Evolutionary conservation across 2,888 invertebrate genomes (phyloP).

Genomic region (Hanleya hanleyi): DNA sequence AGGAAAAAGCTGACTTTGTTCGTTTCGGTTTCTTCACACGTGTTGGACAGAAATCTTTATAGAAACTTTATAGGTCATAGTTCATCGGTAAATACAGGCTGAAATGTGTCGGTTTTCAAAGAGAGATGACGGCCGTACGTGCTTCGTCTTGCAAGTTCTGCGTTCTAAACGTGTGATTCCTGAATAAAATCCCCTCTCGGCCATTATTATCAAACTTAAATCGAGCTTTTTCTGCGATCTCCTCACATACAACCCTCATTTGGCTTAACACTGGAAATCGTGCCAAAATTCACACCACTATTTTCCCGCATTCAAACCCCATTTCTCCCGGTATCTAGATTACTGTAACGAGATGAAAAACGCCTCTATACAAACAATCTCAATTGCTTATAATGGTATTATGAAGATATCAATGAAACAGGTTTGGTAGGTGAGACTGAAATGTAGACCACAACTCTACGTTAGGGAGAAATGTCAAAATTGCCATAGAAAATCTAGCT

Average conservation of each 20-base stretch:
- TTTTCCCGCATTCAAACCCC: neutral
- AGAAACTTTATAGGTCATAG: neutral
- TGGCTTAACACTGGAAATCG: neutral
- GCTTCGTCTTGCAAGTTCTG: neutral
- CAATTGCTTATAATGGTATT: no score
- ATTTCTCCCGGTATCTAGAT: neutral
- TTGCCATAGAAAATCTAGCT: no score
- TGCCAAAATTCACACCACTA: neutral
- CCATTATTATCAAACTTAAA: neutral
- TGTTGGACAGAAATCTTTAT: neutral
- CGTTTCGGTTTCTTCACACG: neutral
- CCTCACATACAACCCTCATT: neutral
- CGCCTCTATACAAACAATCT: no score
- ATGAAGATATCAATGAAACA: no score
- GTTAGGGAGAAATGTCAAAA: no score
- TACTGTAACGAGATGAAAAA: neutral
- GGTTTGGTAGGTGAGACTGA: no score
- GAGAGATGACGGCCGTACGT: neutral
- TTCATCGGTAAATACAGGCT: neutral
- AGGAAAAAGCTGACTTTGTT: neutral
- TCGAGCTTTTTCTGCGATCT: neutral
- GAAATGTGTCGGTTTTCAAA: slow-evolving; percentile 8
- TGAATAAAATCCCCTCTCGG: neutral
- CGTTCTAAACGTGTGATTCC: neutral
- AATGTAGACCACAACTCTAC: no score